Conservation (phyloP, 1,140 invertebrate genomes). For the Leptinotarsa undecemlineata region DNA sequence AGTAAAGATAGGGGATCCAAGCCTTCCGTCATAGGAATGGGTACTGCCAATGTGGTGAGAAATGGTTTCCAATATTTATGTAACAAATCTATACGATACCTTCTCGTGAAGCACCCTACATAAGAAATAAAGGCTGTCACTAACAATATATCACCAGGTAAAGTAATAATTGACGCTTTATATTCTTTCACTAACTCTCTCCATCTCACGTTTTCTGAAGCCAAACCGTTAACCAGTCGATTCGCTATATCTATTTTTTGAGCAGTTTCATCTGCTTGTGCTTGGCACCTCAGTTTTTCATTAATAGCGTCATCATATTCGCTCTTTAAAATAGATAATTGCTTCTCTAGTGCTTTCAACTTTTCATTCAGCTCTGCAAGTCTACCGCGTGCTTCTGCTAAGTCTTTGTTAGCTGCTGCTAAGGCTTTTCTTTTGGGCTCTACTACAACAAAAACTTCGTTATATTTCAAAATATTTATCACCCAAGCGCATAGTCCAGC, state of each 20-base stretch:
- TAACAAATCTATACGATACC: constrained; percentile 80
- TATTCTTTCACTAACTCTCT: constrained; percentile 54
- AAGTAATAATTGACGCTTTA: constrained; percentile 68
- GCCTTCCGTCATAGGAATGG: constrained; percentile 76
- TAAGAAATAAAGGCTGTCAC: constrained; percentile 95
- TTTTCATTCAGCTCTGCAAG: constrained; percentile 61
- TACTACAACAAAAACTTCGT: constrained; percentile 89
- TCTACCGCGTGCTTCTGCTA: constrained; percentile 79
- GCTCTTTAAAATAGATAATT: constrained; percentile 73
- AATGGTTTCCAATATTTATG: constrained; percentile 81
- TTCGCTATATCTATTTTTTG: constrained; percentile 89
- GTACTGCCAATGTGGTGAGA: constrained; percentile 62
- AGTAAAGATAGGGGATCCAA: constrained; percentile 82
- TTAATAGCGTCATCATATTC: constrained; percentile 83
- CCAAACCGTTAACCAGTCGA: constrained; percentile 87
- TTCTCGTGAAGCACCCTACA: constrained; percentile 89
- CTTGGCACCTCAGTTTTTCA: constrained; percentile 86
- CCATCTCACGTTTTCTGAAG: constrained; percentile 85
- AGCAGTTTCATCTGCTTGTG: constrained; percentile 81
- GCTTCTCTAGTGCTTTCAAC: constrained; percentile 61
- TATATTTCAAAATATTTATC: constrained; percentile 89
- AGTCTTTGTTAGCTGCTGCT: constrained; percentile 80
- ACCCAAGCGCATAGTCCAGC: constrained; percentile 93
- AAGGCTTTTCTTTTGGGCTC: constrained; percentile 84
- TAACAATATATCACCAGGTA: constrained; percentile 88